Evolutionary conservation across 2,113 vertebrate genomes (phyloP).

Genomic region (Mystacornis crossleyi): DNA sequence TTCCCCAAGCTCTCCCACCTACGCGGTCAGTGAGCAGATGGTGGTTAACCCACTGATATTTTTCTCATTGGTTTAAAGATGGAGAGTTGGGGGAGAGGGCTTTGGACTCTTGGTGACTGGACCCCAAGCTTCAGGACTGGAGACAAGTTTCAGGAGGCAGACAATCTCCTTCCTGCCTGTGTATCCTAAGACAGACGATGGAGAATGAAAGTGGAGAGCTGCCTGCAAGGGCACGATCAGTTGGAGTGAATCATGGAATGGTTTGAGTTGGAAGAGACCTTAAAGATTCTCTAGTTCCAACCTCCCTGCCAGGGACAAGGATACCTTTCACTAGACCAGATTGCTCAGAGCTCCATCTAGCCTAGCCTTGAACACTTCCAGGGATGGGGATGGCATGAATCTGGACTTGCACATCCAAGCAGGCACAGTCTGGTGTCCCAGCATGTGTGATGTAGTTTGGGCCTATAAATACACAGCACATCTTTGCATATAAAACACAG

Average conservation of each 20-base stretch:
- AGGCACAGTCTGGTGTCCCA: neutral
- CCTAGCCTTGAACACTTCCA: neutral
- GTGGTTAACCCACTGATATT: neutral
- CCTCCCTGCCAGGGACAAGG: neutral
- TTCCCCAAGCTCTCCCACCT: neutral
- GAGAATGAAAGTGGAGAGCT: neutral
- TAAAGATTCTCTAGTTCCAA: neutral
- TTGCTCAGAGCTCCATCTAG: neutral
- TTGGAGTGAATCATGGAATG: neutral
- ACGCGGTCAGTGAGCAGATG: rapidly evolving
- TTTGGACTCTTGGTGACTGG: neutral
- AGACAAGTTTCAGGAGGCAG: neutral
- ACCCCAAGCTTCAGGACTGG: neutral
- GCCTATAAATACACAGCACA: neutral
- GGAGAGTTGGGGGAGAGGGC: neutral
- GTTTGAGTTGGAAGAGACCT: neutral
- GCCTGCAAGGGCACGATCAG: rapidly evolving
- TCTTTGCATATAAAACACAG: neutral
- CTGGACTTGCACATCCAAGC: neutral
- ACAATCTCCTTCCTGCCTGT: rapidly evolving
- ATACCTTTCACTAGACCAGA: neutral
- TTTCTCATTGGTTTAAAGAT: neutral
- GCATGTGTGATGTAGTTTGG: neutral
- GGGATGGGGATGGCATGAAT: neutral
- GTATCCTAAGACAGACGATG: neutral